Evolutionary conservation across 2,797 vertebrate genomes (phyloP).

Genomic region (Channallabes apus): DNA sequence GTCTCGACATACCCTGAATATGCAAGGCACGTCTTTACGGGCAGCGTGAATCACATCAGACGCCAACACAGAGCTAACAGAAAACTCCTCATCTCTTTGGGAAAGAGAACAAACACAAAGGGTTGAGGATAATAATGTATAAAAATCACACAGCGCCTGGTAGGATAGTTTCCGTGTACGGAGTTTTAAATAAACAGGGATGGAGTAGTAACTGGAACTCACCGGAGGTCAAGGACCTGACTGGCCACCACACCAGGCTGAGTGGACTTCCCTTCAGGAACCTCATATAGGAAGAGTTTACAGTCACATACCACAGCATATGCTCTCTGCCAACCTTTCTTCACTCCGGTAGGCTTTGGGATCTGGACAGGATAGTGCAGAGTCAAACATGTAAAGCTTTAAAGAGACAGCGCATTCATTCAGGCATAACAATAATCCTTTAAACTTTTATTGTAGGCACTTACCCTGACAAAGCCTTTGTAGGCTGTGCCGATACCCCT

Average conservation of each 20-base stretch:
- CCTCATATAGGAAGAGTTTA: conserved; percentile 93
- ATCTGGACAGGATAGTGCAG: conserved; percentile 70
- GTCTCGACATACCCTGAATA: conserved; percentile 82
- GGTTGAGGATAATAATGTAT: background rate
- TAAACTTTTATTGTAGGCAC: conserved; percentile 10
- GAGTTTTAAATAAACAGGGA: background rate
- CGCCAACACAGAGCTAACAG: conserved; percentile 91
- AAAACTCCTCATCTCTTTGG: conserved; percentile 91
- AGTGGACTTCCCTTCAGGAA: conserved; percentile 91
- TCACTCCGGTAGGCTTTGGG: conserved; percentile 95
- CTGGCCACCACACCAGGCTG: conserved; percentile 88
- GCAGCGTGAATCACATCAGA: conserved; percentile 95
- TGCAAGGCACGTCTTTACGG: conserved; percentile 93
- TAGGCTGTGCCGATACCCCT: conserved; percentile 95
- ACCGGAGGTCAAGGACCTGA: conserved; percentile 96
- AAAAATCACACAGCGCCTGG: background rate
- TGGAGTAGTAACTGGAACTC: background rate
- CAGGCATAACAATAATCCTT: background rate
- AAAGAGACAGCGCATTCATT: background rate
- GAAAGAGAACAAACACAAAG: conserved; percentile 22
- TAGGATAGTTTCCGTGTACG: no score
- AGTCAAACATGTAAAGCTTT: background rate
- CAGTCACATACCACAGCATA: conserved; percentile 95
- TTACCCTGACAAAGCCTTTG: conserved; percentile 95
- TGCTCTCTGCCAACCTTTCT: conserved; percentile 95